Evolutionary conservation across 2,888 invertebrate species (phyloP), one percentile per base, ranked within the genome.

Genomic region (Sinopyrophorus schimmeli): DNA sequence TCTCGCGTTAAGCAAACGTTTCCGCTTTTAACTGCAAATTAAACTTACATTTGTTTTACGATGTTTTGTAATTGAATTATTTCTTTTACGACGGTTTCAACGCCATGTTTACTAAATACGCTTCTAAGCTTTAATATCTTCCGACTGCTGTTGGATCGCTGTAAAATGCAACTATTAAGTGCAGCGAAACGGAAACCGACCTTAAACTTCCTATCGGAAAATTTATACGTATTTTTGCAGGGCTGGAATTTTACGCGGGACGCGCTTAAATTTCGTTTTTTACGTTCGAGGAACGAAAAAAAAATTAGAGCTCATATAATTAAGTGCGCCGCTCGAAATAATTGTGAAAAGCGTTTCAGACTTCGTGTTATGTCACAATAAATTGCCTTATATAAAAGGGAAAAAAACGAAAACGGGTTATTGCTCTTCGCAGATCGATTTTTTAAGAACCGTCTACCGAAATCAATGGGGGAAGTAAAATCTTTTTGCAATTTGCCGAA

Each of bases 1-100:
- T 56, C 53, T 54, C 49, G 55, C 55, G 60, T 64, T 63, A 61
- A 63, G 57, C 58, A 59, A 62, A 58, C 62, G 59, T 61, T 62
- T 61, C 59, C 58, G 56, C 47, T 59, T 65, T 66, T 65, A 65
- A 66, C 63, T 65, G 64, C 65, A 65, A 66, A 66, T 65, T 66
- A 65, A 66, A 65, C 57, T 54, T 60, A 59, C 60, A 62, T 61
- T 65, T 62, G 62, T 60, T 64, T 65, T 64, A 66, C 61, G 61
- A 59, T 61, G 57, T 60, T 58, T 60, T 61, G 59, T 62, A 62
- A 65, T 65, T 64, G 64, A 63, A 65, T 66, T 64, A 64, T 64
- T 63, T 60, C 60, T 59, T 64, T 65, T 64, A 63, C 60, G 57
- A 55, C 39, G 46, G 44, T 53, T 38, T 59, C 50, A 42, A 50